phyloP scores from a whole-genome alignment of 2,797 vertebrate species.

The Bucorvus abyssinicus region DNA sequence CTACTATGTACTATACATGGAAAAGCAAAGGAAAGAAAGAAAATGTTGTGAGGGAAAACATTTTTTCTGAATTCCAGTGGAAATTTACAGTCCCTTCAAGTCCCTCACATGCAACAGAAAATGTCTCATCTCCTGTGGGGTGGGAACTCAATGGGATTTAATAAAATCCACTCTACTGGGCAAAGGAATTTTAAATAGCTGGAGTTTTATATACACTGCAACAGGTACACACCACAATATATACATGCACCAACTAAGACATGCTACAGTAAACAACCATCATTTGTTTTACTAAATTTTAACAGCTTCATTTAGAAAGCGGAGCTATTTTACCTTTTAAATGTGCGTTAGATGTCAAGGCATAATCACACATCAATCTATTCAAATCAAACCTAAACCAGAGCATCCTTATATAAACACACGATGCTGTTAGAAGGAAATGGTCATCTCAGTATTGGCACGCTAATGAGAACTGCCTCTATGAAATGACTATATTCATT shows the following conservation, averaged over 20 bases:
- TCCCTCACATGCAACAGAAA: not conserved
- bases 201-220: not conserved
- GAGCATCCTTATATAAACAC: conserved; percentile 49
- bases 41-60: conserved; percentile 1
- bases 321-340: conserved; percentile 4
- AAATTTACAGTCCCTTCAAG: not conserved
- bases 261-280: not conserved
- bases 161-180: not conserved
- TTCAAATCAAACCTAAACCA: conserved; percentile 69
- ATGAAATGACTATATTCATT: conserved; percentile 75
- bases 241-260: not conserved
- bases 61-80: not conserved
- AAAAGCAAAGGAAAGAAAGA: not conserved
- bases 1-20: not conserved
- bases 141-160: not conserved
- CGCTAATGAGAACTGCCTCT: conserved; percentile 74
- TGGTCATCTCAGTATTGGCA: conserved; percentile 68
- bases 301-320: conserved; percentile 1
- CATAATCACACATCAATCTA: conserved; percentile 60
- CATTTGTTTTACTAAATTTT: not conserved
- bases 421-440: conserved; percentile 71
- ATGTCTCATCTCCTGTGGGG: not conserved
- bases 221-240: not conserved
- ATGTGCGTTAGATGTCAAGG: conserved; percentile 12
- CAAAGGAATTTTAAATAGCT: not conserved